Evolutionary conservation across 2,888 invertebrate genomes (phyloP), one percentile per base, ranked within the genome.

Genomic region (Aelia acuminata): DNA sequence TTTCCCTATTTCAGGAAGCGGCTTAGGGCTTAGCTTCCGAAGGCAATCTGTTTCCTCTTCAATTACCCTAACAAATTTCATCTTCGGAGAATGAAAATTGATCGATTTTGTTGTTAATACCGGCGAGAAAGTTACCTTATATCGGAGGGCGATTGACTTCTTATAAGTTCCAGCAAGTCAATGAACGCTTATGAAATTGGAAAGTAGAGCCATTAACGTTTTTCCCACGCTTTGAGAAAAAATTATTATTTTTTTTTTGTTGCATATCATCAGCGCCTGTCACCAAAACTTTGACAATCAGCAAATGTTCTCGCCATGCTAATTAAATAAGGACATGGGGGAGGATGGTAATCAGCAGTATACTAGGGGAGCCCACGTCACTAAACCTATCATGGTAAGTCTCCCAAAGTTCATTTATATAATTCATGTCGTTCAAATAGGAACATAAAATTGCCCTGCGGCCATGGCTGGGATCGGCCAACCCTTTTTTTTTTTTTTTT

Each of bases 1-100:
- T 87, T 87, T 87, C 87, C 70, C 49, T 85, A 49, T 53, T 80
- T 80, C 80, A 80, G 80, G 80, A 80, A 47, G 43, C 43, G 80
- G 43, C 80, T 47, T 43, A 47, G 47, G 43, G n/a, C 43, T 80
- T 80, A 43, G 80, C 43, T 47, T n/a, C 50, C 10, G 85, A 48
- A 50, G 31, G 49, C 31, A 85, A 85, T 49, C 85, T 85, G 53
- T 85, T 53, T 85, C 85, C 85, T 47, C 39, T 49, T 35, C 49
- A 80, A 80, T 80, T 80, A 80, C 80, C 80, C 43, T 80, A 80
- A 80, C 80, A 80, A 80, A 80, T 80, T 80, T 80, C 43, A 80
- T 80, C 80, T 80, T 47, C 80, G 80, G 80, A 47, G 43, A 43
- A 70, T 70, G 63, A 70, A 70, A 70, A 70, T 70, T 70, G 31